Conservation (phyloP, 2,113 vertebrate genomes). For the Platycercus adscitus region DNA sequence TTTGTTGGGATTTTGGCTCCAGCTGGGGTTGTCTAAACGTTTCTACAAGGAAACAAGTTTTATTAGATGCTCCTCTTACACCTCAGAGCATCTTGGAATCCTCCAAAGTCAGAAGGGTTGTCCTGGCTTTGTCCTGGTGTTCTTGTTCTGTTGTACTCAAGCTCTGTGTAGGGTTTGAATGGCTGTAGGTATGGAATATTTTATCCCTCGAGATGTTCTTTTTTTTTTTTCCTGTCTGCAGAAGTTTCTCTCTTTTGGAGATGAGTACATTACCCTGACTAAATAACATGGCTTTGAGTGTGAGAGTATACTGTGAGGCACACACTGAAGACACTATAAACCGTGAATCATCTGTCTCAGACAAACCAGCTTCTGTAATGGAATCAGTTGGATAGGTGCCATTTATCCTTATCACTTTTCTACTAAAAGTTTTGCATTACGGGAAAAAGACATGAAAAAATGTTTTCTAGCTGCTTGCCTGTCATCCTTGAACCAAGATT, state of each 20-base stretch:
- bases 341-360: slow-evolving; percentile 55
- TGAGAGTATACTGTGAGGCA: slow-evolving; percentile 19
- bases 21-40: neutral
- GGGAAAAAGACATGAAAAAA: slow-evolving; percentile 22
- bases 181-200: neutral
- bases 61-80: neutral
- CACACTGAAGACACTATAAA: slow-evolving; percentile 57
- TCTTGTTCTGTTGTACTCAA: neutral
- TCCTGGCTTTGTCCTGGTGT: neutral
- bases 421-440: slow-evolving; percentile 38
- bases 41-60: neutral
- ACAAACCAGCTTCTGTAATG: slow-evolving; percentile 42
- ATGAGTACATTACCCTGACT: slow-evolving; percentile 29
- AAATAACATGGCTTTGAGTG: slow-evolving; percentile 44
- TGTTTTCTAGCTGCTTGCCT: slow-evolving; percentile 9
- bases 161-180: neutral
- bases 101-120: neutral
- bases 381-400: slow-evolving; percentile 56
- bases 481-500: slow-evolving; percentile 45
- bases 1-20: neutral
- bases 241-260: neutral
- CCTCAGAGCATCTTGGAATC: neutral
- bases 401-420: slow-evolving; percentile 66
- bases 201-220: neutral
- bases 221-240: neutral